These are phyloP conservation scores for Parotocinclus haroldoi DNA, from an alignment of 2,797 vertebrate species.

Conservation along the genomic window DNA sequence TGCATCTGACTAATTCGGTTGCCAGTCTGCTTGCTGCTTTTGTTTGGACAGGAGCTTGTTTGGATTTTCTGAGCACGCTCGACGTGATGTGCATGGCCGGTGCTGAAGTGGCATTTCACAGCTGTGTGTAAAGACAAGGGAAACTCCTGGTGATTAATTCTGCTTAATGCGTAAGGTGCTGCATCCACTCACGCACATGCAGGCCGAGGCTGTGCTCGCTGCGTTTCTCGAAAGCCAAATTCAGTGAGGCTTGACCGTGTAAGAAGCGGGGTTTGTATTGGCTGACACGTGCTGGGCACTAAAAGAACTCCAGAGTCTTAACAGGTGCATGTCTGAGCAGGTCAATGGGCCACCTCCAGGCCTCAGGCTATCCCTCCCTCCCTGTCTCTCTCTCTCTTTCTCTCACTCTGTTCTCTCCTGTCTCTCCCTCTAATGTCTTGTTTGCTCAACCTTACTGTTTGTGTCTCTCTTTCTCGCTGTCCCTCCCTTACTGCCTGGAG, in stretches of 20 bases:
- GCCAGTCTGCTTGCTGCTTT: constrained; percentile 2
- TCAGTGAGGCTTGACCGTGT: constrained; percentile 63
- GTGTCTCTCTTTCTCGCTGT: not conserved
- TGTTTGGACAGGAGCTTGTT: constrained; percentile 16
- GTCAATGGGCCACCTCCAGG: constrained; percentile 65
- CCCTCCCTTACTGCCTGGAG: constrained; percentile 12
- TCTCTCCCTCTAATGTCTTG: constrained; percentile 5
- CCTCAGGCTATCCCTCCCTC: constrained; percentile 34
- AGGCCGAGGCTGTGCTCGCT: not conserved
- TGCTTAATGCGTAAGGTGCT: constrained; percentile 50
- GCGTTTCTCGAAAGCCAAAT: constrained; percentile 62
- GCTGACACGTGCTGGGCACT: constrained; percentile 55
- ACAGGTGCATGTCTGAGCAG: constrained; percentile 70
- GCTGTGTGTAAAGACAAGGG: constrained; percentile 48
- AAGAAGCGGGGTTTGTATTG: constrained; percentile 57
- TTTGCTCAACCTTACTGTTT: constrained; percentile 12
- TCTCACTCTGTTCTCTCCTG: constrained; percentile 4
- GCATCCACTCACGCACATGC: constrained; percentile 38
- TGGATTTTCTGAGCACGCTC: constrained; percentile 19
- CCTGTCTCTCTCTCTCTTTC: constrained; percentile 13
- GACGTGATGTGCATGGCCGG: constrained; percentile 54
- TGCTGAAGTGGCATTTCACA: constrained; percentile 52
- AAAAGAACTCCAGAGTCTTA: constrained; percentile 60
- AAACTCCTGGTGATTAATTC: constrained; percentile 11
- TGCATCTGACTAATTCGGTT: no score